Base-by-base conservation (phyloP, 2,797 vertebrate genomes). In the Leptodon cayanensis region DNA sequence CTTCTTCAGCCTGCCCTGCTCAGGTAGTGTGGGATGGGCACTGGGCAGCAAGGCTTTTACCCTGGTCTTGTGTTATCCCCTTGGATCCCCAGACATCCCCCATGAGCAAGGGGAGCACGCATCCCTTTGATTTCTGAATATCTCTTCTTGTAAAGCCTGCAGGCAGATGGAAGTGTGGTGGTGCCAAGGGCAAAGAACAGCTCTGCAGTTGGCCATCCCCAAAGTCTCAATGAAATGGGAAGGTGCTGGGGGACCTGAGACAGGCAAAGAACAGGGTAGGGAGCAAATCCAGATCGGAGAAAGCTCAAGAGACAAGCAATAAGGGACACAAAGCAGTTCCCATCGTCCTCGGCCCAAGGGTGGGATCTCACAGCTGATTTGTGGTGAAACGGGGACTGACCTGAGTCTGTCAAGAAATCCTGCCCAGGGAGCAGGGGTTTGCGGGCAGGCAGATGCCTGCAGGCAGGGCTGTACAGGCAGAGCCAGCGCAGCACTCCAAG, bases 71-170 rank as follows among this genome's bases (percentile, higher is more conserved):
- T 39, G 28, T 29, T 55, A 25, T 25, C 10, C 29, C 26, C 21
- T 78, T 46, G 29, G 44, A 21, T 70, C 25, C 18, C 4, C 11
- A 57, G 28, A 9, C 14, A 17, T 29, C 35, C n/a, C 5, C 13
- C 7, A 2, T 9, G 21, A 59, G 16, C 2, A 5, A 65, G 14
- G 5, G 29, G 33, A 70, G 16, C 20, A 25, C 4, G 1, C 8
- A 10, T 15, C 39, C 16, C 0, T 67, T 47, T 71, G 19, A 31
- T 15, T 72, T 26, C 29, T 29, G 26, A 61, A 18, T 63, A 6
- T 28, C 28, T 37, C 21, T 46, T 33, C 20, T 2, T 25, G 19
- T 26, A 58, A 67, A 59, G 22, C 17, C 33, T 55, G 13, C 33
- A 40, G 78, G 52, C 10, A 13, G 42, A 7, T 11, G 10, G 63